phyloP scores from a whole-genome alignment of 2,888 invertebrate genomes.

The Phengaris alcon region DNA sequence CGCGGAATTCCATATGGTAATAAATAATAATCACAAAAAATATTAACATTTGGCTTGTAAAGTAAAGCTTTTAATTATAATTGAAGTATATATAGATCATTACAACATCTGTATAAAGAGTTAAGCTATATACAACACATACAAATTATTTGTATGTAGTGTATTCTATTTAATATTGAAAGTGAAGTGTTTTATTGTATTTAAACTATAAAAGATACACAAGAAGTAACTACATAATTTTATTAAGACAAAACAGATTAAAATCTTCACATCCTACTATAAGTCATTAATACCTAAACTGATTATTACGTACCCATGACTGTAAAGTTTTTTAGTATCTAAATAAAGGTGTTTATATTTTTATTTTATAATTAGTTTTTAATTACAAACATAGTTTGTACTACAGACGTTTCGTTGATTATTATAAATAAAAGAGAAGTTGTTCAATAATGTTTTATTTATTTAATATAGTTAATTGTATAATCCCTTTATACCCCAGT shows the following conservation, averaged over 20 bases:
- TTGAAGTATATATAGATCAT: neutral
- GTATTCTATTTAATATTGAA: neutral
- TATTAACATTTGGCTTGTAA: neutral
- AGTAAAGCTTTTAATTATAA: neutral
- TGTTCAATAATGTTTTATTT: slow-evolving; percentile 24
- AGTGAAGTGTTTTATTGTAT: slow-evolving; percentile 7
- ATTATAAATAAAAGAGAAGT: slow-evolving; percentile 9
- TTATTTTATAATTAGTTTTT: slow-evolving; percentile 14
- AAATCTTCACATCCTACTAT: neutral
- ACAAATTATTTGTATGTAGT: slow-evolving; percentile 8
- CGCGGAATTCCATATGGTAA: neutral
- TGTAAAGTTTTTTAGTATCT: neutral
- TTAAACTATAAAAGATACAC: neutral
- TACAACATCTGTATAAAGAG: neutral
- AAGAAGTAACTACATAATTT: neutral
- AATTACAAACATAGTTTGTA: neutral
- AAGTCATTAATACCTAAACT: neutral
- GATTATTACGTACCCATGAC: neutral
- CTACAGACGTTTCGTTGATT: neutral
- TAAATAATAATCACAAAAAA: neutral
- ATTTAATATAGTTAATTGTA: neutral
- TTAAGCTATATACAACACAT: slow-evolving; percentile 7
- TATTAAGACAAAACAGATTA: neutral
- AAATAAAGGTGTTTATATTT: neutral
- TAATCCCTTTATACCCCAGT: too few species aligned